Conservation (phyloP, 2,797 vertebrate genomes). For the Amazonetta brasiliensis region DNA sequence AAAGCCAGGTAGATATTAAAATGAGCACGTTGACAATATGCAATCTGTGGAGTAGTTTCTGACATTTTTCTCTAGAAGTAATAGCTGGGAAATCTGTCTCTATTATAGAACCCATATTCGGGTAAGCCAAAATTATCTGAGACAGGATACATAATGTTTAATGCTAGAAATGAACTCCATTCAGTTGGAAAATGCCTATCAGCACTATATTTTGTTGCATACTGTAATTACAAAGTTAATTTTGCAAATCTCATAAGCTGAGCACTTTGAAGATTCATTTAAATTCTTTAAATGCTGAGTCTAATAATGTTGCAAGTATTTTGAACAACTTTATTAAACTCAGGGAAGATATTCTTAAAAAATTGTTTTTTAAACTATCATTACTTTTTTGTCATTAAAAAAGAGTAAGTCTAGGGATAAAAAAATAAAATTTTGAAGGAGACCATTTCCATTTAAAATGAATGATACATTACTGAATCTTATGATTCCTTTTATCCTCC, state of each 20-base stretch:
- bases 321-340: slow-evolving; percentile 60
- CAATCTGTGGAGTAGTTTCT: neutral
- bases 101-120: neutral
- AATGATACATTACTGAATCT: neutral
- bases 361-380: neutral
- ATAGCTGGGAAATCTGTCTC: slow-evolving; percentile 10
- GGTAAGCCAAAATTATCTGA: slow-evolving; percentile 31
- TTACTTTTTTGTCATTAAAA: slow-evolving; percentile 2
- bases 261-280: slow-evolving; percentile 70
- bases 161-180: slow-evolving; percentile 35
- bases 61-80: neutral
- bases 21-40: neutral
- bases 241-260: slow-evolving; percentile 75
- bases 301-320: slow-evolving; percentile 61
- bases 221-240: slow-evolving; percentile 75
- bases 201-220: slow-evolving; percentile 62
- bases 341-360: slow-evolving; percentile 36
- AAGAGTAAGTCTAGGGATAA: neutral
- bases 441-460: neutral
- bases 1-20: neutral
- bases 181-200: slow-evolving; percentile 66
- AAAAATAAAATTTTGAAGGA: neutral
- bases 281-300: slow-evolving; percentile 59
- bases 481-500: neutral
- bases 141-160: slow-evolving; percentile 7